Percentiles rank a stretch among this genome's conserved stretches.
These are phyloP conservation scores for Reinhardtius hippoglossoides DNA, from an alignment of 2,113 vertebrate genomes.

Conservation along the genomic window DNA sequence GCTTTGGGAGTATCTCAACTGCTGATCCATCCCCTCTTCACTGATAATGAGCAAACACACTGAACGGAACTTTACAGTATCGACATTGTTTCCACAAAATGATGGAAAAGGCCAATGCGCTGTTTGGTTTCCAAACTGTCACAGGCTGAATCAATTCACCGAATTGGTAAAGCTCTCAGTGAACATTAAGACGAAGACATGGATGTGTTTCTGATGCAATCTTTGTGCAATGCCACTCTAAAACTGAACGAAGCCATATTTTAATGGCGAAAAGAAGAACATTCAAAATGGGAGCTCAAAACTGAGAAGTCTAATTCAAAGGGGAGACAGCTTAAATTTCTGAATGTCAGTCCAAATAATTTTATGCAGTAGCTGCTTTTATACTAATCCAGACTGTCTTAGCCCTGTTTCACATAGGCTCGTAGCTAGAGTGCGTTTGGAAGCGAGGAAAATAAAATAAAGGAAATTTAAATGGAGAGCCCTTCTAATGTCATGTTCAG, in stretches of 20 bases:
- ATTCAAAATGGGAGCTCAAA: not conserved
- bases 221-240: conserved; percentile 4
- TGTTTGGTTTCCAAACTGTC: not conserved
- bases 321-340: not conserved
- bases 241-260: not conserved
- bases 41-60: not conserved
- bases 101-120: not conserved
- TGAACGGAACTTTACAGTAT: not conserved
- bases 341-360: conserved; percentile 25
- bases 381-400: not conserved
- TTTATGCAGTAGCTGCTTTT: conserved; percentile 8
- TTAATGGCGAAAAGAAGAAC: not conserved
- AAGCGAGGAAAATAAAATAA: not conserved
- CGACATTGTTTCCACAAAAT: not conserved
- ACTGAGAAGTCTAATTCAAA: conserved; percentile 7
- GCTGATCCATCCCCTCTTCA: not conserved
- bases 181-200: not conserved
- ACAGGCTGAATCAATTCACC: not conserved
- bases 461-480: conserved; percentile 5
- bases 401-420: too few species aligned
- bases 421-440: not conserved
- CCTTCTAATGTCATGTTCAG: conserved; percentile 9
- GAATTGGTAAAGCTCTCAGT: not conserved
- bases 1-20: not conserved
- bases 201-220: conserved; percentile 8